Percentiles rank a stretch among this genome's conserved stretches.
Evolutionary conservation across 2,888 invertebrate species (phyloP).

Genomic region (Cancer borealis): DNA sequence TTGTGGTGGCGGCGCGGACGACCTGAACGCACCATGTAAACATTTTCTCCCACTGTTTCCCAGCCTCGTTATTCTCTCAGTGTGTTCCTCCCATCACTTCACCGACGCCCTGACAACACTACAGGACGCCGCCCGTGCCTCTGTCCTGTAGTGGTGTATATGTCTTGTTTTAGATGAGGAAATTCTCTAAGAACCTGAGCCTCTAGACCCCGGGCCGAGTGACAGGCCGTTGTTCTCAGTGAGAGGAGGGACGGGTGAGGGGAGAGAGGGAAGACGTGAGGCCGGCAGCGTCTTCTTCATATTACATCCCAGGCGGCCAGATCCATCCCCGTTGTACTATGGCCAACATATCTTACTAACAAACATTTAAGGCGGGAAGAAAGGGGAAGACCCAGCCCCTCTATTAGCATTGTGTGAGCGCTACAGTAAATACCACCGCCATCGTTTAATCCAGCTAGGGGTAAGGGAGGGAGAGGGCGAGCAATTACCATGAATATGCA

Average conservation of each 20-base stretch:
- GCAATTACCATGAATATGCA: slow-evolving; percentile 53
- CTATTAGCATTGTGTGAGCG: slow-evolving; percentile 46
- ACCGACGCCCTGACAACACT: not conserved
- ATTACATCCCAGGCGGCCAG: not conserved
- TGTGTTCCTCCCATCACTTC: not conserved
- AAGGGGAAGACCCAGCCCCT: slow-evolving; percentile 16
- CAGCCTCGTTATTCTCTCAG: not conserved
- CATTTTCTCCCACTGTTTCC: not conserved
- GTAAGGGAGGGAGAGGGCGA: not conserved
- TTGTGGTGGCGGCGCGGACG: not conserved
- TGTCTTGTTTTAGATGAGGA: not conserved
- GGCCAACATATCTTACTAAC: slow-evolving; percentile 44
- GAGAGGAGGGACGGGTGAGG: not conserved
- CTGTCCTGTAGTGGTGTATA: not conserved
- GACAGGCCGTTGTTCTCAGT: not conserved
- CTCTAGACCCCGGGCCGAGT: not conserved
- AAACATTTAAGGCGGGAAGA: slow-evolving; percentile 37
- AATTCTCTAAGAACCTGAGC: not conserved
- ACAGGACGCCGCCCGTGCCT: not conserved
- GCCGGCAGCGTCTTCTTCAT: slow-evolving; percentile 14
- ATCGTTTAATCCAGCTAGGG: slow-evolving; percentile 38
- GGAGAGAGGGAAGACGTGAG: not conserved
- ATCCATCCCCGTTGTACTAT: slow-evolving; percentile 45
- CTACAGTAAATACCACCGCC: slow-evolving; percentile 50
- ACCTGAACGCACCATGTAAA: not conserved